Percentiles rank a stretch among this genome's conserved stretches.
Evolutionary conservation across 2,113 vertebrate genomes (phyloP).

Genomic region (Eulemur macaco): DNA sequence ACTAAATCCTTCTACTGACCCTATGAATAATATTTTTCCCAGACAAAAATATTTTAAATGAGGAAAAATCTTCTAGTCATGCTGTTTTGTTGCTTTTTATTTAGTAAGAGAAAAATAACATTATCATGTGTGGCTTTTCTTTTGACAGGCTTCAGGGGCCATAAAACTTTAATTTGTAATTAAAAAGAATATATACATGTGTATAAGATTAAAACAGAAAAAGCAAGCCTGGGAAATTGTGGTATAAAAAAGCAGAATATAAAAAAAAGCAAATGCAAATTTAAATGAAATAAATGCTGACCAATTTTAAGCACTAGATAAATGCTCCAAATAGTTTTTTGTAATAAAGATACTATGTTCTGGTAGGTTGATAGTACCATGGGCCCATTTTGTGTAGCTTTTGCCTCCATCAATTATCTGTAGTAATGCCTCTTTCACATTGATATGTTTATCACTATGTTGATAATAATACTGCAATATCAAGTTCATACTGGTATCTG

Average conservation of each 20-base stretch:
- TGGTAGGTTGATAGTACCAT: neutral
- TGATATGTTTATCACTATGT: neutral
- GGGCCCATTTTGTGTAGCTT: neutral
- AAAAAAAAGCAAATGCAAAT: neutral
- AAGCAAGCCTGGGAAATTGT: neutral
- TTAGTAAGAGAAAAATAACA: slow-evolving; percentile 13
- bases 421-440: neutral
- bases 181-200: neutral
- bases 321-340: slow-evolving; percentile 6
- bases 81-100: slow-evolving; percentile 32
- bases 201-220: neutral
- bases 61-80: slow-evolving; percentile 4
- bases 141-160: neutral
- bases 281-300: slow-evolving; percentile 30
- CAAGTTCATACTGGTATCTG: neutral
- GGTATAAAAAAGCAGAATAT: neutral
- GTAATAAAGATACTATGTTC: neutral
- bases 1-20: slow-evolving; percentile 28
- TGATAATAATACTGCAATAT: neutral
- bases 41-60: slow-evolving; percentile 49
- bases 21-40: slow-evolving; percentile 34
- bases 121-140: neutral
- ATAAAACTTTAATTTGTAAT: slow-evolving; percentile 18
- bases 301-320: neutral
- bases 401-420: neutral